Evolutionary conservation across 2,888 invertebrate genomes (phyloP).

Genomic region (Perithous albicinctus): DNA sequence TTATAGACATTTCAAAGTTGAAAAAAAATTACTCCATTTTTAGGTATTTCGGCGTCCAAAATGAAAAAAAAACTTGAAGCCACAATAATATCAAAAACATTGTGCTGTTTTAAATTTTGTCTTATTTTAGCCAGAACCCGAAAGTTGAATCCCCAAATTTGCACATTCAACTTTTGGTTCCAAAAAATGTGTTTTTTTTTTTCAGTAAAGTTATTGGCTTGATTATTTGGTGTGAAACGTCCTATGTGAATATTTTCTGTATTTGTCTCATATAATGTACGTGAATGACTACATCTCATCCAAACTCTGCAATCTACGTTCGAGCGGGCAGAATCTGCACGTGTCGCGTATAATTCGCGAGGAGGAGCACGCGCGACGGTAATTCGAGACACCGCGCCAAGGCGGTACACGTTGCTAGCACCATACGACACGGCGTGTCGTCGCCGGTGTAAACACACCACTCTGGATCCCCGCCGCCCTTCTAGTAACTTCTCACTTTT

Average conservation of each 20-base stretch:
- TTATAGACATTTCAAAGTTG: too few species aligned
- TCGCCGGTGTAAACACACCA: slow-evolving; percentile 20
- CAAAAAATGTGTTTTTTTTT: too few species aligned
- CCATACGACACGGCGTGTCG: slow-evolving; percentile 29
- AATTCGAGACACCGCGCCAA: slow-evolving; percentile 43
- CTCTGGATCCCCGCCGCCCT: slow-evolving; percentile 3
- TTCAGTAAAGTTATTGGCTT: background rate
- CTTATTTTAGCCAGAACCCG: too few species aligned
- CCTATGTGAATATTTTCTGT: background rate
- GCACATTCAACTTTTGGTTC: too few species aligned
- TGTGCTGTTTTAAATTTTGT: too few species aligned
- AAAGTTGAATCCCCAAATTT: too few species aligned
- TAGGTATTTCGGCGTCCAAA: too few species aligned
- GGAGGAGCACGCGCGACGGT: slow-evolving; percentile 74
- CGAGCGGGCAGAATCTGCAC: slow-evolving; percentile 68
- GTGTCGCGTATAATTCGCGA: slow-evolving; percentile 76
- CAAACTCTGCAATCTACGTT: slow-evolving; percentile 6
- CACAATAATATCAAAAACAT: too few species aligned
- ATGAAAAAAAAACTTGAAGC: too few species aligned
- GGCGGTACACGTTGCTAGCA: background rate
- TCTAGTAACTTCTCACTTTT: slow-evolving; percentile 9
- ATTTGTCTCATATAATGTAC: background rate
- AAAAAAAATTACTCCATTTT: too few species aligned
- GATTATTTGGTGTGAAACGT: background rate
- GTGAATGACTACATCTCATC: slow-evolving; percentile 3